Evolutionary conservation across 2,113 vertebrate genomes (phyloP), one percentile per base, ranked within the genome.

Genomic region (Megaptera novaeangliae): DNA sequence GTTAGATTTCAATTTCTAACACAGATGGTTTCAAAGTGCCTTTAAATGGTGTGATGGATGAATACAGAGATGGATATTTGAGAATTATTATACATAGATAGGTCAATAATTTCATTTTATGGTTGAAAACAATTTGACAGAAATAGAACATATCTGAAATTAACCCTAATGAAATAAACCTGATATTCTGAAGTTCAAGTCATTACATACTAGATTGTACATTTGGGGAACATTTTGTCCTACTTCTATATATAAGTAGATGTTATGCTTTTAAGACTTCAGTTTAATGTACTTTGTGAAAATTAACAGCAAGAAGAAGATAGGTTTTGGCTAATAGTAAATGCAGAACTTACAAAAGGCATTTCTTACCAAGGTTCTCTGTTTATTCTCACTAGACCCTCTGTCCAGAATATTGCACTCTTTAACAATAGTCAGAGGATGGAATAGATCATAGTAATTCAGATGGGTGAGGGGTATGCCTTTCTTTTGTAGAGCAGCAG

Each of bases 101-200:
- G 63, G 25, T 92, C 69, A 81, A 49, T 91, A 77, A 63, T 98
- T 96, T 93, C 31, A 86, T 88, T 86, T 69, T 57, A 59, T 88
- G 39, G 17, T 68, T 90, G 20, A 87, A 96, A 88, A 77, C 44
- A 95, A 81, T 88, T 75, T 93, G 83, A 66, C 49, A 95, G 36
- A 96, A 72, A 93, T 61, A 81, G 21, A 92, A 91, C 34, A 81
- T 93, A 90, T 57, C 27, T 94, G 12, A 94, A 90, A 83, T 87
- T 94, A 89, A 61, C 66, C 63, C 39, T 97, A 89, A 95, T 66
- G 41, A 96, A 95, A 92, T 87, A 36, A 90, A 68, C 21, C n/a
- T 93, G 59, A 66, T 82, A 96, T 89, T 94, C 21, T 94, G 87
- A 94, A 95, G n/a, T 89, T 96, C 55, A 93, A 95, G 18, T 92